Percentiles rank a stretch among this genome's conserved stretches.
These are phyloP conservation scores for Orius insidiosus DNA, from an alignment of 1,140 invertebrate species.

Conservation along the genomic window DNA sequence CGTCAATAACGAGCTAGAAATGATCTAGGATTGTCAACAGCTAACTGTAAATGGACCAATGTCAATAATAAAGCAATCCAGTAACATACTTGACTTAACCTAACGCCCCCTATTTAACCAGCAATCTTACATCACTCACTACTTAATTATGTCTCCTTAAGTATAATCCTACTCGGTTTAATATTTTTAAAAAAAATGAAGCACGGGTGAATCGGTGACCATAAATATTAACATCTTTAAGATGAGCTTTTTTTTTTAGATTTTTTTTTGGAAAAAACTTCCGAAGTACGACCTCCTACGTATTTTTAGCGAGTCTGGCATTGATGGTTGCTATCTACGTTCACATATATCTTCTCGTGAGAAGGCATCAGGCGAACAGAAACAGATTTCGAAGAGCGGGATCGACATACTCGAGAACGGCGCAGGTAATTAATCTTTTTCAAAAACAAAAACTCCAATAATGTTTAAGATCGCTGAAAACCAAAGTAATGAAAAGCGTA, in stretches of 20 bases:
- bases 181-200: not conserved
- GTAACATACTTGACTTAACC: too few relatives aligned
- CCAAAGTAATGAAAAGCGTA: slow-evolving; percentile 27
- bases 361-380: slow-evolving; percentile 18
- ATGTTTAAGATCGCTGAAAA: not conserved
- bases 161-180: too few relatives aligned
- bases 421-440: not conserved
- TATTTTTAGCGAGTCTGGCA: slow-evolving; percentile 32
- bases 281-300: slow-evolving; percentile 28
- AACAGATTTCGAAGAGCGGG: slow-evolving; percentile 14
- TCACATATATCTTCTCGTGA: slow-evolving; percentile 32
- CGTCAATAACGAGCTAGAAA: too few relatives aligned
- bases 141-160: too few relatives aligned
- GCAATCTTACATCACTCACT: too few relatives aligned
- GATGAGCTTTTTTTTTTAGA: slow-evolving; percentile 22
- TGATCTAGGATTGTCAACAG: too few relatives aligned
- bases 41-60: too few relatives aligned
- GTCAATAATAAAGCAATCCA: too few relatives aligned
- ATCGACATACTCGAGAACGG: slow-evolving; percentile 4
- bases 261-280: slow-evolving; percentile 30
- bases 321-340: slow-evolving; percentile 39
- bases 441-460: too few relatives aligned
- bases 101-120: too few relatives aligned
- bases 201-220: too few relatives aligned
- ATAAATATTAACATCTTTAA: too few relatives aligned